phyloP scores from a whole-genome alignment of 1,140 invertebrate genomes.

The Pygmarrhopalites habei region DNA sequence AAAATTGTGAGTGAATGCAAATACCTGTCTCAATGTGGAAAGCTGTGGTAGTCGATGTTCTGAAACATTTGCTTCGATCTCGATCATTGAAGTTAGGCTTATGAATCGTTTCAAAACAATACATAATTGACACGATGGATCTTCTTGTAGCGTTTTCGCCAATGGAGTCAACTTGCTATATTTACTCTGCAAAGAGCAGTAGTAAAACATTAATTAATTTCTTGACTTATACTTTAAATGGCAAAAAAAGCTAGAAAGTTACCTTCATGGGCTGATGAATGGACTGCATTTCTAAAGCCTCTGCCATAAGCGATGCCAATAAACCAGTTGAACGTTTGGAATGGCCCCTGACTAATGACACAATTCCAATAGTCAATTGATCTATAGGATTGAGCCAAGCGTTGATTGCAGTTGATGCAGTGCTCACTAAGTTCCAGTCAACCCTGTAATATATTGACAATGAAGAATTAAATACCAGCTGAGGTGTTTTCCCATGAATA shows the following conservation, averaged over 20 bases:
- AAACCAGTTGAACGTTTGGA: constrained; percentile 74
- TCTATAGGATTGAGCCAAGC: constrained; percentile 96
- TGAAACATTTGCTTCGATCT: constrained; percentile 75
- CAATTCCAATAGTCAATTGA: constrained; percentile 70
- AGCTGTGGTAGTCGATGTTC: constrained; percentile 75
- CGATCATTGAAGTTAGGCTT: constrained; percentile 60
- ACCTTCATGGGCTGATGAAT: constrained; percentile 80
- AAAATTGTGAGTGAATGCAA: no score
- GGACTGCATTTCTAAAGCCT: constrained; percentile 75
- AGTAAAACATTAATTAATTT: background rate
- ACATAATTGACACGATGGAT: constrained; percentile 90
- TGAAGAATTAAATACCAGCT: no score
- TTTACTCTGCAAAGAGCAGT: constrained; percentile 72
- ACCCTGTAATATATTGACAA: constrained; percentile 50
- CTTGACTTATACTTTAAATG: background rate
- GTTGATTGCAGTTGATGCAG: constrained; percentile 90
- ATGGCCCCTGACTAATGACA: constrained; percentile 66
- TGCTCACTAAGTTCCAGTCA: constrained; percentile 94
- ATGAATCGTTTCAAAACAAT: constrained; percentile 80
- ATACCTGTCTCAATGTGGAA: constrained; percentile 77
- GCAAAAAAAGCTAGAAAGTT: constrained; percentile 32
- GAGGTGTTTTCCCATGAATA: no score
- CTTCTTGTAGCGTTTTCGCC: constrained; percentile 85
- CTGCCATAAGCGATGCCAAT: constrained; percentile 89
- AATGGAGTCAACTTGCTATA: constrained; percentile 80